Evolutionary conservation across 2,113 vertebrate species (phyloP).

Genomic region (Abramis brama): DNA sequence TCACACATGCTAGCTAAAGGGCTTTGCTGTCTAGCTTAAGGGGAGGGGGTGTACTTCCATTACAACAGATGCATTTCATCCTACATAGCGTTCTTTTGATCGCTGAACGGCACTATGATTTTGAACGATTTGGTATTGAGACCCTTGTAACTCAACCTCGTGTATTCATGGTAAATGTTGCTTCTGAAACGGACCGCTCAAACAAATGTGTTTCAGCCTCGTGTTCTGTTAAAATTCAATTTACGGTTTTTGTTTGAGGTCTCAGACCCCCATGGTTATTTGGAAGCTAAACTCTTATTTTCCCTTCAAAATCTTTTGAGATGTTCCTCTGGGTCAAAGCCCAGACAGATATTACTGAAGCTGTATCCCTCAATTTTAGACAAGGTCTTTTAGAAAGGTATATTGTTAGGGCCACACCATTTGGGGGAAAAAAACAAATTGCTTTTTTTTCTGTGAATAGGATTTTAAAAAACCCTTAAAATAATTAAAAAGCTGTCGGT

Average conservation of each 20-base stretch:
- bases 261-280: background rate
- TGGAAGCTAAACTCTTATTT: background rate
- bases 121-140: background rate
- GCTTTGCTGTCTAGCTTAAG: constrained; percentile 36
- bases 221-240: background rate
- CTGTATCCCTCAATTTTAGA: background rate
- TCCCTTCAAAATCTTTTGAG: background rate
- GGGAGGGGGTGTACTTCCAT: constrained; percentile 20
- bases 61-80: constrained; percentile 25
- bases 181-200: background rate
- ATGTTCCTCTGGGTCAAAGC: background rate
- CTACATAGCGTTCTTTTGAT: constrained; percentile 10
- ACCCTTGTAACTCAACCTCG: background rate
- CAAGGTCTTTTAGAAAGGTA: background rate
- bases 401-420: background rate
- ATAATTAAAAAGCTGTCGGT: background rate
- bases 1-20: constrained; percentile 34
- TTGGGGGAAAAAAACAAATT: background rate
- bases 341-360: background rate
- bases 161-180: background rate
- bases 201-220: background rate
- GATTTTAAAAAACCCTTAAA: too few species aligned
- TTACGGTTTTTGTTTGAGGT: background rate
- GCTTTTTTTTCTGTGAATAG: background rate
- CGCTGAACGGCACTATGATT: constrained; percentile 6